Percentiles rank a stretch among this genome's conserved stretches.
Conservation (phyloP, 2,113 vertebrate genomes). For the Clarias gariepinus region DNA sequence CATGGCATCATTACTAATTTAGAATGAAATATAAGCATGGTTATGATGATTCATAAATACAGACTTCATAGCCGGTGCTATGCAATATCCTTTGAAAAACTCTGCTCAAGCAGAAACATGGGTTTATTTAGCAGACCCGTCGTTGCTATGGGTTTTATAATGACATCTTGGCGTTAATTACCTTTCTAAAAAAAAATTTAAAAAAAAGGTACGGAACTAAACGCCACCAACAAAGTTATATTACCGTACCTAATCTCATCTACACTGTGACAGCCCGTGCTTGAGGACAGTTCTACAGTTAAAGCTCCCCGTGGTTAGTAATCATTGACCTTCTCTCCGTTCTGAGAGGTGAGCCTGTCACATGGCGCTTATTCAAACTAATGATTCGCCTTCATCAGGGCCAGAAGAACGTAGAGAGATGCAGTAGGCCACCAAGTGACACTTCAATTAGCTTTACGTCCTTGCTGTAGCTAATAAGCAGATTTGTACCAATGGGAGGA, state of each 20-base stretch:
- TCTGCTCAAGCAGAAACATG: not conserved
- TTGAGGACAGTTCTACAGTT: slow-evolving; percentile 44
- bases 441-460: slow-evolving; percentile 75
- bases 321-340: slow-evolving; percentile 58
- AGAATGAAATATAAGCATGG: not conserved
- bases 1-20: not conserved
- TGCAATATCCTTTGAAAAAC: not conserved
- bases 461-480: slow-evolving; percentile 68
- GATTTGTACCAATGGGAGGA: slow-evolving; percentile 65
- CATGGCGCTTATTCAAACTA: slow-evolving; percentile 62
- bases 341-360: slow-evolving; percentile 49
- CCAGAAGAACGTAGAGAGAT: slow-evolving; percentile 44
- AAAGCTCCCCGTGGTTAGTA: slow-evolving; percentile 51
- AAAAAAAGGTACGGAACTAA: slow-evolving; percentile 6
- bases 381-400: slow-evolving; percentile 56
- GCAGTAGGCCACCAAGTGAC: slow-evolving; percentile 68
- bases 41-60: not conserved
- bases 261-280: slow-evolving; percentile 32
- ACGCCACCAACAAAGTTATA: not conserved
- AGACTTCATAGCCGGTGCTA: not conserved
- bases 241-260: slow-evolving; percentile 40
- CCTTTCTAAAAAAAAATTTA: not conserved
- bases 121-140: not conserved
- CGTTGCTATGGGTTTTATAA: not conserved
- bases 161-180: slow-evolving; percentile 35